Evolutionary conservation across 2,888 invertebrate species (phyloP), one percentile per base, ranked within the genome.

Genomic region (Camponotus fellah): DNA sequence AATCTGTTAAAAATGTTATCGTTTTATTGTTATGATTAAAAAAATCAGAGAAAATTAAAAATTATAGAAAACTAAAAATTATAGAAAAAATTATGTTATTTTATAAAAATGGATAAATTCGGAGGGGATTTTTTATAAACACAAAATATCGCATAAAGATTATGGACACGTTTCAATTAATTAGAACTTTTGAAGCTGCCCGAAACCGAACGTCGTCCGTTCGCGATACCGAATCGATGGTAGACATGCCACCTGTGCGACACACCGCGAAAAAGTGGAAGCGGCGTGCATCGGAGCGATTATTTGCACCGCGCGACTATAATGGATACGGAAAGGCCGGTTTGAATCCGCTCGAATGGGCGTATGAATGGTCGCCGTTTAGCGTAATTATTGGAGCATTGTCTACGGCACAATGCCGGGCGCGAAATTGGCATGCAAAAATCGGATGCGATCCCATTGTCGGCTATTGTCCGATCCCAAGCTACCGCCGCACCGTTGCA

Each of bases 341-440:
- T 93, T 93, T 93, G 93, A 94, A 93, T 94, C 92, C 91, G 92
- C 91, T 88, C 91, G 94, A 94, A 93, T 93, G 92, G 93, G 93
- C 92, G 93, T 93, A 94, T 93, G 94, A 93, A 94, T 94, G 92
- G 93, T 92, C 91, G 90, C 91, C 94, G 94, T 94, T 94, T 94
- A 94, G 94, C 94, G 94, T 93, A 94, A 94, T 94, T 94, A 94
- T 94, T 93, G 94, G 91, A 89, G 94, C 94, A 94, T 94, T 94
- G 94, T 94, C 94, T 94, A 94, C 93, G 90, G 91, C 87, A 94
- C 94, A 94, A 94, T 94, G 92, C 93, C 89, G 85, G 86, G 88
- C 91, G 91, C 92, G 91, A 93, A 94, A 94, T 94, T 94, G 94
- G 93, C 94, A 94, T 94, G 94, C 93, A 94, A 94, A 94, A 94